These are phyloP conservation scores for Drosophila silvestris DNA, from an alignment of 2,888 invertebrate genomes.

Conservation along the genomic window DNA sequence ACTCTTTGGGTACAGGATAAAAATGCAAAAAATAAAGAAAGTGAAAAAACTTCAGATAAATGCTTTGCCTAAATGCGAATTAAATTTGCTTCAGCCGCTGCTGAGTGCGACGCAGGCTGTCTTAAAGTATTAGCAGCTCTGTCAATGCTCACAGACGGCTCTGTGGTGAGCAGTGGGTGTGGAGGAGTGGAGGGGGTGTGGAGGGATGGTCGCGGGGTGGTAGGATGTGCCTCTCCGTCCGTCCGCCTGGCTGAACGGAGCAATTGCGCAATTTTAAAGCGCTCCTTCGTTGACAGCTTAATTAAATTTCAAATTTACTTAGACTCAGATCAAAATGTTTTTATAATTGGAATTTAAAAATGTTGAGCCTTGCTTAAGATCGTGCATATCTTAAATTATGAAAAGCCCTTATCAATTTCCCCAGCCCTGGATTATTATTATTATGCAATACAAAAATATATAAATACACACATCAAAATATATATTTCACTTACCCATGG, in stretches of 20 bases:
- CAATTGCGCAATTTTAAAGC: constrained; percentile 68
- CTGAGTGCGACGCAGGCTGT: constrained; percentile 51
- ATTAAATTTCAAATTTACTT: constrained; percentile 68
- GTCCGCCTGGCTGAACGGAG: constrained; percentile 44
- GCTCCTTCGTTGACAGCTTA: constrained; percentile 55
- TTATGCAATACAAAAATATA: constrained; percentile 1
- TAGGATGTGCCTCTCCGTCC: not conserved
- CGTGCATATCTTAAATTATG: constrained; percentile 3
- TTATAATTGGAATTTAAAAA: constrained; percentile 40
- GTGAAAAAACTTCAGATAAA: constrained; percentile 19
- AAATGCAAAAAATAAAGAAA: constrained; percentile 1
- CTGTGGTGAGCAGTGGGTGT: not conserved
- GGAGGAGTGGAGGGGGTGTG: not conserved
- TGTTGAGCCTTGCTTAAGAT: constrained; percentile 2
- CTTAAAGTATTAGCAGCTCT: constrained; percentile 76
- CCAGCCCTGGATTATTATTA: not conserved
- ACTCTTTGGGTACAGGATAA: not conserved
- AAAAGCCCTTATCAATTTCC: constrained; percentile 16
- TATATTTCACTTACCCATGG: not conserved
- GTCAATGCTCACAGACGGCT: constrained; percentile 42
- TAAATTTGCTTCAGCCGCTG: constrained; percentile 62
- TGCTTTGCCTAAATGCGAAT: constrained; percentile 72
- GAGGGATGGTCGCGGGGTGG: not conserved
- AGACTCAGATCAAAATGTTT: constrained; percentile 13
- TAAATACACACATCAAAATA: not conserved